Conservation (phyloP, 2,888 invertebrate genomes). For the Petrolisthes cinctipes region DNA sequence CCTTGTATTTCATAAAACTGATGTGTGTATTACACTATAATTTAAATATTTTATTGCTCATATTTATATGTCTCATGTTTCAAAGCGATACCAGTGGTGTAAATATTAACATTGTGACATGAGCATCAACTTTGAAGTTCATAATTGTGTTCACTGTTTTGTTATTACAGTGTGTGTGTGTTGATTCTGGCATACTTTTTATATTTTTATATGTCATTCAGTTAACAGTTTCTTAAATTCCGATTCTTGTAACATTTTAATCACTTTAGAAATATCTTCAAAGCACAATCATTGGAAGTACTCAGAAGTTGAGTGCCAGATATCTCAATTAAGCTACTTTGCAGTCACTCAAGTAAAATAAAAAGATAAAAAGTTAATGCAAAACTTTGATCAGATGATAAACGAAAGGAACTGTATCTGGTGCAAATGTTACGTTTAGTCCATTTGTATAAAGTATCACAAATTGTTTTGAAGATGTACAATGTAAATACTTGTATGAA, state of each 20-base stretch:
- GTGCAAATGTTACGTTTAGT: conserved; percentile 49
- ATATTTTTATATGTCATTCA: conserved; percentile 59
- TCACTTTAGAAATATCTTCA: conserved; percentile 35
- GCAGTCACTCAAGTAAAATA: conserved; percentile 9
- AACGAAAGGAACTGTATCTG: conserved; percentile 42
- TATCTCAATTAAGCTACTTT: background rate
- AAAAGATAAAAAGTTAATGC: too few relatives aligned
- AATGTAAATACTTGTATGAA: conserved; percentile 61
- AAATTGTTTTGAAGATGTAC: conserved; percentile 56
- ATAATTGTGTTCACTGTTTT: conserved; percentile 54
- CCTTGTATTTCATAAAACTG: conserved; percentile 27
- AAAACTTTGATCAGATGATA: conserved; percentile 23
- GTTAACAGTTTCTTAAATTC: conserved; percentile 37
- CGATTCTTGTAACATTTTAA: conserved; percentile 26
- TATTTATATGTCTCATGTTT: conserved; percentile 44
- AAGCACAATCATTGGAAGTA: conserved; percentile 47
- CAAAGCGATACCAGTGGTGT: conserved; percentile 25
- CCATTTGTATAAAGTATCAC: conserved; percentile 59
- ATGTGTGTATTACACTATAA: conserved; percentile 44
- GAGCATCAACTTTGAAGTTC: conserved; percentile 43
- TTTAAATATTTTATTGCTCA: conserved; percentile 56
- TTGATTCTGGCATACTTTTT: conserved; percentile 51
- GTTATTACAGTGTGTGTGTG: conserved; percentile 53
- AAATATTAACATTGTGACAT: conserved; percentile 46
- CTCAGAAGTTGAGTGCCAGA: conserved; percentile 34